Evolutionary conservation across 2,888 invertebrate species (phyloP), one percentile per base, ranked within the genome.

Genomic region (Acanthosepion esculentum): DNA sequence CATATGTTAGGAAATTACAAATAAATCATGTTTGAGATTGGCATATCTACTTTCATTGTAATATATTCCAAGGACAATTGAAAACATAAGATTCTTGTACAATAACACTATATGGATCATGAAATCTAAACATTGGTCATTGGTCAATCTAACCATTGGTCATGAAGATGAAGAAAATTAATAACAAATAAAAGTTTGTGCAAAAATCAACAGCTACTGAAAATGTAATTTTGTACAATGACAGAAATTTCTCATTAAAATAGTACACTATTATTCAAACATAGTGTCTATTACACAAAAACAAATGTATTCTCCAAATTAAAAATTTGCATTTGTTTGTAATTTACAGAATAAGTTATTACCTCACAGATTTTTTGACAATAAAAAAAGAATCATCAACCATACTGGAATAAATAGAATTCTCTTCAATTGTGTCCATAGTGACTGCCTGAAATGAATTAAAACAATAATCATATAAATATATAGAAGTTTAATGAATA

Each of bases 301-400:
- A 23, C 23, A 20, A 20, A 59, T 20, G 7, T 5, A 59, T 20
- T 20, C 59, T 59, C 59, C 23, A 23, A 23, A 7, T 23, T 23
- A 23, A 59, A 59, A 59, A 59, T 59, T 59, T 5, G 59, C 23
- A 59, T 59, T 59, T 59, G 3, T 7, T 59, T 59, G 20, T 23
- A 59, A 23, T 23, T 59, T 23, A 59, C 23, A 59, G 20, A 59
- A 23, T 7, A 59, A 23, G 8, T 15, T 94, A 95, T 95, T 95
- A 98, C 98, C 98, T 98, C 94, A 99, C 98, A 96, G 99, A 99
- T 98, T 99, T 99, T 96, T 99, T 98, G 6, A 99, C 98, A 96
- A 99, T 99, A 97, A 99, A 99, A 98, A 99, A 99, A 0, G 99
- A 98, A 97, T 99, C 99, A 97, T 99, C 99, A 0, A 99, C 98